These are phyloP conservation scores for Anguilla megastoma DNA, from an alignment of 2,797 vertebrate genomes.

Conservation along the genomic window DNA sequence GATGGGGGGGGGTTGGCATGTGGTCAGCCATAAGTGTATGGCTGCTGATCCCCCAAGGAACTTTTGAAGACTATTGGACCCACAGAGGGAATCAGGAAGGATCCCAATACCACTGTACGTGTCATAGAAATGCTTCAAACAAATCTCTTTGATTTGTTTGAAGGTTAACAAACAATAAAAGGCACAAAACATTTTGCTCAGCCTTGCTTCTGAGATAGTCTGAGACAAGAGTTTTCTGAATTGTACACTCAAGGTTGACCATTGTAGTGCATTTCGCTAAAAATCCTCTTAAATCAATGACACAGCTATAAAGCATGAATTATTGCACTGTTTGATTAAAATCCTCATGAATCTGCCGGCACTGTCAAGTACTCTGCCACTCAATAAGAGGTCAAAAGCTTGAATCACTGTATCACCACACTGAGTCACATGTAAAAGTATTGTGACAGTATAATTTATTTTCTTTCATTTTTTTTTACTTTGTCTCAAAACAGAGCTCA, in stretches of 20 bases:
- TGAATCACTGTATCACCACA: neutral
- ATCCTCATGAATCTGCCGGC: slow-evolving; percentile 32
- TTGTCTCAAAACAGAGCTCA: neutral
- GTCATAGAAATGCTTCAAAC: neutral
- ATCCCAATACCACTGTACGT: neutral
- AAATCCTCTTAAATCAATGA: slow-evolving; percentile 23
- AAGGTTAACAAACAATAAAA: neutral
- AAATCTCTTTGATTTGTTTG: neutral
- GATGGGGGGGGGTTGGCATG: neutral
- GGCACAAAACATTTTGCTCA: neutral
- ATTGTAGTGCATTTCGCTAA: neutral
- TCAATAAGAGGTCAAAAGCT: slow-evolving; percentile 40
- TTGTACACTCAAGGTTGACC: neutral
- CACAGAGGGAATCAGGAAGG: neutral
- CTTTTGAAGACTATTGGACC: neutral
- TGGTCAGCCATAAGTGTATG: neutral
- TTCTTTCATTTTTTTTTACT: neutral
- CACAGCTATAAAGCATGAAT: slow-evolving; percentile 36
- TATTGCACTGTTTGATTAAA: slow-evolving; percentile 42
- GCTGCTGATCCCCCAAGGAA: neutral
- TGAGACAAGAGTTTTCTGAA: neutral
- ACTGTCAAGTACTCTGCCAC: slow-evolving; percentile 52
- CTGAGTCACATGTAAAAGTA: neutral
- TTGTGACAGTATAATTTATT: neutral
- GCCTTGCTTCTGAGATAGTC: neutral